A percentile compares a stretch with the other conserved stretches of the same genome.
Conservation (phyloP, 92 coral and sea anemone genomes). For the Epizoanthus rinbou region DNA sequence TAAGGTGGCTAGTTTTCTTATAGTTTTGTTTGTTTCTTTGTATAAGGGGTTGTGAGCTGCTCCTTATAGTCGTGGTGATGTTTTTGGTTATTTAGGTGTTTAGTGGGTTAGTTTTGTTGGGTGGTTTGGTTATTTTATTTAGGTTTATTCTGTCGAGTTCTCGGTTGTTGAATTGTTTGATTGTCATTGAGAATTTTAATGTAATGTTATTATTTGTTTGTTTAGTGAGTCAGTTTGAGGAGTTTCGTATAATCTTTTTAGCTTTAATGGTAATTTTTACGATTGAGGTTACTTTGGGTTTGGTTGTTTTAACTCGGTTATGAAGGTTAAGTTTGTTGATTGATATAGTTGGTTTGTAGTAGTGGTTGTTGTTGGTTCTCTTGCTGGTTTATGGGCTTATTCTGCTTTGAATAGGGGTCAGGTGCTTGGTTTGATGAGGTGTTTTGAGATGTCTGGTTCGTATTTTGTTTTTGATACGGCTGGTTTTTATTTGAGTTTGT, state of each 20-base stretch:
- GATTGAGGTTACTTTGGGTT: neutral
- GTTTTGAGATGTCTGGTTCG: neutral
- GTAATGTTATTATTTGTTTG: neutral
- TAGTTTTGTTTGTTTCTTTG: neutral
- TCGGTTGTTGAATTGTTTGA: neutral
- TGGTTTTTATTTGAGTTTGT: neutral
- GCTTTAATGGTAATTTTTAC: slow-evolving; percentile 10
- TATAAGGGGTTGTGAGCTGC: slow-evolving; percentile 7
- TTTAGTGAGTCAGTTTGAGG: neutral
- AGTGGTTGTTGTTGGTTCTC: neutral
- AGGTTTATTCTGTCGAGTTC: neutral
- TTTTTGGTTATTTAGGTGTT: neutral
- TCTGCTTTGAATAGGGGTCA: neutral
- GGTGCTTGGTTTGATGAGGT: neutral
- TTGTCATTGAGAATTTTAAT: neutral
- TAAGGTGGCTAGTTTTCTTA: neutral
- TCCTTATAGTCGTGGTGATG: neutral
- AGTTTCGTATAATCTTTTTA: neutral
- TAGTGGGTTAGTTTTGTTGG: neutral
- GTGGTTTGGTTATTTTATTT: neutral
- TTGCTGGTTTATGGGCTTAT: neutral
- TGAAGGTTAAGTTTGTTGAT: slow-evolving; percentile 4
- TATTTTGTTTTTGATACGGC: neutral
- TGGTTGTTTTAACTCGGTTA: neutral
- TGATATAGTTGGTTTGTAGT: slow-evolving; percentile 13